Conservation (phyloP, 2,113 vertebrate genomes). For the Clarias magur region DNA sequence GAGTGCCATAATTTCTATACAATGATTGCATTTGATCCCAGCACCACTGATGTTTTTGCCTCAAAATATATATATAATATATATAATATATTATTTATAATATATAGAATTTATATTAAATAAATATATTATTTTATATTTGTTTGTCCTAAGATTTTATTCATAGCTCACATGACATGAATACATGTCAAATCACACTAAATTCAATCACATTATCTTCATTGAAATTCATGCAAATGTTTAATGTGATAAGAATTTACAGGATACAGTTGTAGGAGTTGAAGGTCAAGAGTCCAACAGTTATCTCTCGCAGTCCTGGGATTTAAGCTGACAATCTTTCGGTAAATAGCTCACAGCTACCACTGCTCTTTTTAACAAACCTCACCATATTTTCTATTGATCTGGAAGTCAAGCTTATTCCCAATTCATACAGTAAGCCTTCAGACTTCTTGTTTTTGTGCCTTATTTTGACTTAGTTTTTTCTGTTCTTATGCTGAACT, state of each 20-base stretch:
- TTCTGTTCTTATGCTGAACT: not conserved
- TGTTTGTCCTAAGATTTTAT: not conserved
- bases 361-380: not conserved
- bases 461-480: not conserved
- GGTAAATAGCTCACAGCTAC: not conserved
- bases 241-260: not conserved
- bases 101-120: no score
- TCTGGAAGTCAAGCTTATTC: not conserved
- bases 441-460: not conserved
- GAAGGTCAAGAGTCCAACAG: not conserved
- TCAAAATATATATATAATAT: no score
- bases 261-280: not conserved
- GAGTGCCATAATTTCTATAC: not conserved
- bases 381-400: slow-evolving; percentile 12
- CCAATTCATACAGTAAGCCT: not conserved
- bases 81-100: no score
- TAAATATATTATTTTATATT: not conserved
- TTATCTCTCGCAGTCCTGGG: not conserved
- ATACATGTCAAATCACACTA: not conserved
- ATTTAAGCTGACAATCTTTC: not conserved
- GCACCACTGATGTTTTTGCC: not conserved
- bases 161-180: not conserved
- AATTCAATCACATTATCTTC: not conserved
- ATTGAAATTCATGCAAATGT: not conserved
- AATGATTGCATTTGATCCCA: not conserved